Conservation (phyloP, 2,797 vertebrate species). For the Halcyon badia region DNA sequence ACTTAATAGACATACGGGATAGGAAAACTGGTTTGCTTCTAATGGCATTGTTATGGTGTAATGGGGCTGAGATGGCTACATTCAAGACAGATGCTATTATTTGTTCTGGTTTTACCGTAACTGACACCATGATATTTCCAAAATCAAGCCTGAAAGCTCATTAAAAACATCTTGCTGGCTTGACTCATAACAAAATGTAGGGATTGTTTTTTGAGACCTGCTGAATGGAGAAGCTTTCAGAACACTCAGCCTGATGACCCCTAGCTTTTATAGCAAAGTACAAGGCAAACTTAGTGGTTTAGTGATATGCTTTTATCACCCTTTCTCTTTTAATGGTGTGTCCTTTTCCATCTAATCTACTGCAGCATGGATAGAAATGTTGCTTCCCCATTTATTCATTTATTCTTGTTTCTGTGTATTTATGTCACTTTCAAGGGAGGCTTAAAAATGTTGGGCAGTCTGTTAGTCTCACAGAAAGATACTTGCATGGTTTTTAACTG, state of each 20-base stretch:
- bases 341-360: slow-evolving; percentile 1
- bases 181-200: slow-evolving; percentile 40
- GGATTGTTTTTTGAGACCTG: neutral
- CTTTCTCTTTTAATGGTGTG: slow-evolving; percentile 7
- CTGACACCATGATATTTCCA: slow-evolving; percentile 41
- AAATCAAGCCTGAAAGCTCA: slow-evolving; percentile 58
- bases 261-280: slow-evolving; percentile 27
- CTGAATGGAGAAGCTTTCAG: slow-evolving; percentile 55
- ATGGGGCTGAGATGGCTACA: slow-evolving; percentile 11
- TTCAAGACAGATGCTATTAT: slow-evolving; percentile 45
- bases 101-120: slow-evolving; percentile 51
- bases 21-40: slow-evolving; percentile 26
- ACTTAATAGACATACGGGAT: slow-evolving; percentile 19
- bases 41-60: slow-evolving; percentile 14
- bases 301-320: slow-evolving; percentile 33
- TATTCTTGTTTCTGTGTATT: slow-evolving; percentile 5
- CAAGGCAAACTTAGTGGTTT: neutral
- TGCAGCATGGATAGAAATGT: neutral
- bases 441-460: neutral
- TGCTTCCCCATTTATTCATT: neutral
- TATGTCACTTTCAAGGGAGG: neutral
- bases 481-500: neutral
- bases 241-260: slow-evolving; percentile 50
- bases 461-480: neutral
- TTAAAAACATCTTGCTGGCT: slow-evolving; percentile 35